phyloP scores from a whole-genome alignment of 2,888 invertebrate species.

The Chymomyza procnemis region DNA sequence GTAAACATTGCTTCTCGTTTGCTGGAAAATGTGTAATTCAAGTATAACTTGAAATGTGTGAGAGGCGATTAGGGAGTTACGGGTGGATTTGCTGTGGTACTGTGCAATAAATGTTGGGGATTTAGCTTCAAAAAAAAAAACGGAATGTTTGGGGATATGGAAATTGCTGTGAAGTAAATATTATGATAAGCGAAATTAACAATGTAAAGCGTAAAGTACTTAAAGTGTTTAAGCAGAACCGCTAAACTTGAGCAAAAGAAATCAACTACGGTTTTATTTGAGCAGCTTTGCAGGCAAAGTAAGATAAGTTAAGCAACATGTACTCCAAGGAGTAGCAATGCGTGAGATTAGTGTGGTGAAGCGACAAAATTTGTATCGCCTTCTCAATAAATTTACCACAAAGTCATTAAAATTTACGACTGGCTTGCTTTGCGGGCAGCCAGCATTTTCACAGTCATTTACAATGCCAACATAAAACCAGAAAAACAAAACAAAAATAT shows the following conservation, averaged over 20 bases:
- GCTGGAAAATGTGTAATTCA: not conserved
- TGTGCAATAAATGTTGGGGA: not conserved
- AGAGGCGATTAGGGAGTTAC: not conserved
- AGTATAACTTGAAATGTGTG: not conserved
- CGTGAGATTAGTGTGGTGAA: too few relatives aligned
- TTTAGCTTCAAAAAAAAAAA: not conserved
- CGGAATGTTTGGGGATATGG: not conserved
- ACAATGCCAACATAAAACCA: conserved; percentile 1
- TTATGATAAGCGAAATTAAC: not conserved
- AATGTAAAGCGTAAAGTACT: not conserved
- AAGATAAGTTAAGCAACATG: too few relatives aligned
- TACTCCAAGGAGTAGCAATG: too few relatives aligned
- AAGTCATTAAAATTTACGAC: too few relatives aligned
- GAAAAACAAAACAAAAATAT: not conserved
- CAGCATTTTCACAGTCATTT: not conserved
- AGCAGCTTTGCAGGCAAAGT: too few relatives aligned
- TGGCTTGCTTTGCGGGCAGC: too few relatives aligned
- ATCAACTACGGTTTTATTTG: not conserved
- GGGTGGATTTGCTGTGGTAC: not conserved
- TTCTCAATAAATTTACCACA: too few relatives aligned
- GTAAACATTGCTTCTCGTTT: not conserved
- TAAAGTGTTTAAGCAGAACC: not conserved
- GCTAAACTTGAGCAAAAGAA: not conserved
- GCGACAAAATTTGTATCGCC: too few relatives aligned
- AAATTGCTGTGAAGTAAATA: not conserved